Base-by-base conservation (phyloP, 1,140 invertebrate genomes). In the Coelopa frigida region DNA sequence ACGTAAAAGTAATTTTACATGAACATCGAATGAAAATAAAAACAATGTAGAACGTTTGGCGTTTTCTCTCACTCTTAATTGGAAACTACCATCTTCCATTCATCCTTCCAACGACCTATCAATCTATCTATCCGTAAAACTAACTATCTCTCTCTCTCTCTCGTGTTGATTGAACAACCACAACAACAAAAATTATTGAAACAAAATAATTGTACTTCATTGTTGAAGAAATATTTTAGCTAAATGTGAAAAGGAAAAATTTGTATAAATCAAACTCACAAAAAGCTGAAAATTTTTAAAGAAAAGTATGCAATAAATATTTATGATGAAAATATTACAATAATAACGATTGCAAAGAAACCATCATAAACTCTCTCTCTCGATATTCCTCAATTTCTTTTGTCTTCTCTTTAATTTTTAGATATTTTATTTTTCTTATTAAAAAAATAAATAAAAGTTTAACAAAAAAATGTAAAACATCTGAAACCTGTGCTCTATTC, bases 301-400 rank as follows among this genome's bases (percentile, higher is more conserved):
- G n/a, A n/a, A n/a, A n/a, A n/a, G n/a, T n/a, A n/a, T n/a, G n/a
- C 12, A 38, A 38, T 15, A 20, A 17, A 8, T 15, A 36, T 10
- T 15, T 10, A 36, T 36, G 11, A 15, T 17, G 8, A n/a, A 38
- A 38, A 12, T 12, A 38, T 12, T 15, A 15, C 12, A 38, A 38
- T 18, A 5, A 38, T 15, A 38, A 38, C 12, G 18, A 17, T 10
- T 15, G 18, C 7, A 7, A 8, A 36, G 22, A n/a, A n/a, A 15
- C n/a, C 12, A 38, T n/a, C n/a, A 18, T 18, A 38, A 15, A 38
- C 27, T 22, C 44, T 46, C 44, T 46, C 44, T 46, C 44, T 46
- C 26, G 36, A 46, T 39, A 46, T 46, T 46, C 44, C 44, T 46
- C 39, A 35, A 18, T 38, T 38, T 46, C 36, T 17, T 46, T 46